These are phyloP conservation scores for Athrips mouffetella DNA, from an alignment of 2,888 invertebrate genomes.

Conservation along the genomic window DNA sequence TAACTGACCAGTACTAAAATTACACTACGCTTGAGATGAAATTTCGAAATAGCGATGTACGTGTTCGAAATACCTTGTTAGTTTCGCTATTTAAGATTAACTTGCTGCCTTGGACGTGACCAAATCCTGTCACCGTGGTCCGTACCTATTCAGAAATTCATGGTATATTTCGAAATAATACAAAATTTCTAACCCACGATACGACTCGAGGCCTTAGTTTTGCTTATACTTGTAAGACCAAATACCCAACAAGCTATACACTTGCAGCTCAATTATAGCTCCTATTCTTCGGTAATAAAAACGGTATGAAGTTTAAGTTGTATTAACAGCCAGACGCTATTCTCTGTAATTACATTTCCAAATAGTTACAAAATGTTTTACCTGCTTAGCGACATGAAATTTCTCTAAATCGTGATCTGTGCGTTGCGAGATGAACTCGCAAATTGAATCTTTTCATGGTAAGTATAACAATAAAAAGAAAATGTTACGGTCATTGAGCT, in stretches of 20 bases:
- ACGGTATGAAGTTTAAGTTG: no score
- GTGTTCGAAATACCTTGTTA: background rate
- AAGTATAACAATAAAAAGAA: background rate
- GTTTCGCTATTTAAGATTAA: background rate
- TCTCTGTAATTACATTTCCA: no score
- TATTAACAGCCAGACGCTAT: no score
- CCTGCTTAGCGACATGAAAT: background rate
- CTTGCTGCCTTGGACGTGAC: background rate
- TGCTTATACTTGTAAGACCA: no score
- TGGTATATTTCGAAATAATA: background rate
- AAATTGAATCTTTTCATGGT: conserved; percentile 15
- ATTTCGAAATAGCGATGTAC: background rate
- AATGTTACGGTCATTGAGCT: background rate
- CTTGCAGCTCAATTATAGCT: no score
- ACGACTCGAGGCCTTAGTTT: no score
- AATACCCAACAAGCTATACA: no score
- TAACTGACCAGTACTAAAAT: background rate
- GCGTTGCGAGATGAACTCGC: conserved; percentile 9
- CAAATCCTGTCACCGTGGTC: no score
- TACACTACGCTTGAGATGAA: background rate
- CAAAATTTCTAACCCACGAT: background rate
- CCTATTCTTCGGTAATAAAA: background rate
- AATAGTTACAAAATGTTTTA: no score
- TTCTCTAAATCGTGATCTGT: background rate
- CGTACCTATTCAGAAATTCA: background rate